A percentile compares a stretch with the other conserved stretches of the same genome.
These are phyloP conservation scores for Tubiluchus corallicola DNA, from an alignment of 2,888 invertebrate genomes.

Conservation along the genomic window DNA sequence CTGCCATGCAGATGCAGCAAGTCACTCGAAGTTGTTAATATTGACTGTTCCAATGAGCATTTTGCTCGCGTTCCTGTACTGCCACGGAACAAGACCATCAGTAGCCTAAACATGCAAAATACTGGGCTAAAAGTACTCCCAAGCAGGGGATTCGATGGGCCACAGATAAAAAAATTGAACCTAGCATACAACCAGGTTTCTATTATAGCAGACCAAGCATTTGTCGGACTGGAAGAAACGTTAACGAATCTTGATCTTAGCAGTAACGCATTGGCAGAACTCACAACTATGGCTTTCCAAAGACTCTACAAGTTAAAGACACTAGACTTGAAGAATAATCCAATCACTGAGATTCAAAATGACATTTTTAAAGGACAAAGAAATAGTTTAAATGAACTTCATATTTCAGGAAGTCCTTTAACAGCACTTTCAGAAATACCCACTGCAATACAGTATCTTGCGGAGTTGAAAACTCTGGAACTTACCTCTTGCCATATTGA, in stretches of 20 bases:
- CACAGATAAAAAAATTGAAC: background rate
- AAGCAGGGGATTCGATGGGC: background rate
- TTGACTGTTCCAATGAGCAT: background rate
- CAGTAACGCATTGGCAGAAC: background rate
- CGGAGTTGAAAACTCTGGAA: background rate
- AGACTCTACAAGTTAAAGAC: background rate
- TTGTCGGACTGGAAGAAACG: background rate
- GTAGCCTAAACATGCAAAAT: background rate
- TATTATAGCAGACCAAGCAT: background rate
- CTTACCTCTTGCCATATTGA: background rate
- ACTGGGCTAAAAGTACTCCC: background rate
- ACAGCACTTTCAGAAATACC: background rate
- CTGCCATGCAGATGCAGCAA: background rate
- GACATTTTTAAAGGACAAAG: background rate
- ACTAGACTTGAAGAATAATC: background rate
- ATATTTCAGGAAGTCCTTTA: background rate
- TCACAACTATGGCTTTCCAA: background rate
- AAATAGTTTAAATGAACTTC: background rate
- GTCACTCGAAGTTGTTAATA: background rate
- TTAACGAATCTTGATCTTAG: background rate
- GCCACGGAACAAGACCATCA: background rate
- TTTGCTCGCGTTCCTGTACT: background rate
- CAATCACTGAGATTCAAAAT: background rate
- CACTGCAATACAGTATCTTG: background rate
- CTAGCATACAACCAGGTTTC: background rate